Evolutionary conservation across 1,140 invertebrate species (phyloP).

Genomic region (Drosophila pachea): DNA sequence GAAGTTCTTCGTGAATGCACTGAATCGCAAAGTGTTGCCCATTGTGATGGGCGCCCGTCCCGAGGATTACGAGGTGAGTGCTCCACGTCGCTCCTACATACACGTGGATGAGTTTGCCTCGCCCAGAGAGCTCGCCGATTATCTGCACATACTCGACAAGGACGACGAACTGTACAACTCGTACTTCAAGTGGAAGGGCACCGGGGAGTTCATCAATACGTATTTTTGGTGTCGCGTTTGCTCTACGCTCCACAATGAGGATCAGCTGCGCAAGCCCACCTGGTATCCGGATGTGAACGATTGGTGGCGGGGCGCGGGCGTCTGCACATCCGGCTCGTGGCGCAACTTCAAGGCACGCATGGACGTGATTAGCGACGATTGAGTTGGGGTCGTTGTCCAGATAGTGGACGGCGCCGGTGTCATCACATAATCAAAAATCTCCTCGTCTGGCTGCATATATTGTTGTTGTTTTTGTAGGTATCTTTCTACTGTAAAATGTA

Average conservation of each 20-base stretch:
- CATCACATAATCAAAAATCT: constrained; percentile 51
- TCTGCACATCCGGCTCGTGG: constrained; percentile 86
- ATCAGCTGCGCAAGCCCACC: constrained; percentile 80
- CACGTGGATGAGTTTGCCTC: constrained; percentile 96
- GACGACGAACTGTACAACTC: constrained; percentile 94
- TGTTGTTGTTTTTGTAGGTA: constrained; percentile 52
- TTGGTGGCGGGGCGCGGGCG: constrained; percentile 90
- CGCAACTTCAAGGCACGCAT: constrained; percentile 80
- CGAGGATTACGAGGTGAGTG: constrained; percentile 91
- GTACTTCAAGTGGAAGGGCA: constrained; percentile 95
- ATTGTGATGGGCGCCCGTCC: constrained; percentile 97
- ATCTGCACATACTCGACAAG: constrained; percentile 89
- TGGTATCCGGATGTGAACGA: constrained; percentile 91
- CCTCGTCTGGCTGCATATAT: constrained; percentile 31
- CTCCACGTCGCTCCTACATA: constrained; percentile 93
- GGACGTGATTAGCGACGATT: constrained; percentile 77
- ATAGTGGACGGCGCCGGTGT: constrained; percentile 55
- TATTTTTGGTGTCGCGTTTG: constrained; percentile 97
- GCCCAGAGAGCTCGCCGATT: constrained; percentile 90
- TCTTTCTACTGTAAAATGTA: constrained; percentile 21
- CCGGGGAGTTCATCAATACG: constrained; percentile 96
- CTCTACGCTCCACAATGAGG: constrained; percentile 90
- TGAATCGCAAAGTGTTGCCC: constrained; percentile 93
- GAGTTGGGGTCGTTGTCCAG: constrained; percentile 56
- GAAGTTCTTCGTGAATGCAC: constrained; percentile 96